These are phyloP conservation scores for Abramis brama DNA, from an alignment of 2,113 vertebrate species.

Conservation along the genomic window DNA sequence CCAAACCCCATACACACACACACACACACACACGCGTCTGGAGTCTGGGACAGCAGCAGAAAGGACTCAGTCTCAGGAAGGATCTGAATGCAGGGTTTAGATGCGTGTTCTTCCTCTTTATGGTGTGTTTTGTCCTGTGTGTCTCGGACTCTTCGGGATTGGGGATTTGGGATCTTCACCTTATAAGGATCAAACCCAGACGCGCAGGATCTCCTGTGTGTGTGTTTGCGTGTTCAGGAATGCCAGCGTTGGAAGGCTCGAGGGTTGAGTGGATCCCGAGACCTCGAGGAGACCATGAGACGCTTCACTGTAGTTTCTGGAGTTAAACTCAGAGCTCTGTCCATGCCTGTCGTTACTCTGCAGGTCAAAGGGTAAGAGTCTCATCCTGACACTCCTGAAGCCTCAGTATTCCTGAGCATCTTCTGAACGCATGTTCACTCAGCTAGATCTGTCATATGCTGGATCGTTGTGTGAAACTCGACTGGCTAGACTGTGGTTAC, in stretches of 20 bases:
- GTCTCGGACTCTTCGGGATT: no score
- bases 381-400: no score
- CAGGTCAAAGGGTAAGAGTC: conserved; percentile 57
- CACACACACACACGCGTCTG: conserved; percentile 41
- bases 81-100: not conserved
- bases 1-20: conserved; percentile 56
- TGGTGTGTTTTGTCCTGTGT: not conserved
- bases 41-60: conserved; percentile 46
- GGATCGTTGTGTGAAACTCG: no score
- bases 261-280: not conserved
- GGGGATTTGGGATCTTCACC: not conserved
- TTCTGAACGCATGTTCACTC: no score
- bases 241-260: conserved; percentile 35
- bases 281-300: not conserved
- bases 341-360: conserved; percentile 56
- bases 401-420: no score
- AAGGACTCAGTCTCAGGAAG: not conserved
- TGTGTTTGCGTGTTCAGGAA: conserved; percentile 35
- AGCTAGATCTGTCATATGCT: not conserved
- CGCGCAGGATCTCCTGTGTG: not conserved
- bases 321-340: not conserved
- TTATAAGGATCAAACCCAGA: conserved; percentile 18
- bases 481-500: no score
- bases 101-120: not conserved
- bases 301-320: conserved; percentile 31